phyloP scores from a whole-genome alignment of 2,113 vertebrate genomes.

The Cygnus buccinator region DNA sequence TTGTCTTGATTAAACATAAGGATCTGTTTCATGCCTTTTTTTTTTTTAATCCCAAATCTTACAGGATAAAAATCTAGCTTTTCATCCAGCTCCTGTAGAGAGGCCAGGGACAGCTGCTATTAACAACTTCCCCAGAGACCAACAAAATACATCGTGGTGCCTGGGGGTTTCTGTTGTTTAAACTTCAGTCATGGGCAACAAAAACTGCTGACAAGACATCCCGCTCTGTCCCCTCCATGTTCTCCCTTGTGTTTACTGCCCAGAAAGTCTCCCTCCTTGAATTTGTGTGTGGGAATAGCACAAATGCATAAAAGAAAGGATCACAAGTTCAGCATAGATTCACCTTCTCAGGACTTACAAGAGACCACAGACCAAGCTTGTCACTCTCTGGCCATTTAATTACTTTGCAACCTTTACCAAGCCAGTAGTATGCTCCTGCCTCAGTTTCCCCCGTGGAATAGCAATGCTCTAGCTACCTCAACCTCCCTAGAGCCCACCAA shows the following conservation, averaged over 20 bases:
- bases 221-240: not conserved
- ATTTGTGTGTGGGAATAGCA: accelerated
- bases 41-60: not conserved
- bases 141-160: not conserved
- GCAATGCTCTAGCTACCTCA: not conserved
- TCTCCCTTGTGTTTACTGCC: not conserved
- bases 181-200: not conserved
- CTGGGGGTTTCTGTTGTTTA: not conserved
- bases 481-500: not conserved
- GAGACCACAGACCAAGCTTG: not conserved
- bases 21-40: accelerated
- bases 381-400: not conserved
- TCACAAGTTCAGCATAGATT: not conserved
- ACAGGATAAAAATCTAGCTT: not conserved
- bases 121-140: not conserved
- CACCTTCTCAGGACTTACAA: not conserved
- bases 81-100: not conserved
- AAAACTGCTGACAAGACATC: not conserved
- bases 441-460: not conserved
- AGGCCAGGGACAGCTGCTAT: not conserved
- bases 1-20: not conserved
- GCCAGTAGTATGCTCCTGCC: not conserved
- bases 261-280: not conserved
- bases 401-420: not conserved
- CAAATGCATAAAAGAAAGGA: not conserved